Evolutionary conservation across 2,888 invertebrate genomes (phyloP), one percentile per base, ranked within the genome.

Genomic region (Stenotaenia linearis): DNA sequence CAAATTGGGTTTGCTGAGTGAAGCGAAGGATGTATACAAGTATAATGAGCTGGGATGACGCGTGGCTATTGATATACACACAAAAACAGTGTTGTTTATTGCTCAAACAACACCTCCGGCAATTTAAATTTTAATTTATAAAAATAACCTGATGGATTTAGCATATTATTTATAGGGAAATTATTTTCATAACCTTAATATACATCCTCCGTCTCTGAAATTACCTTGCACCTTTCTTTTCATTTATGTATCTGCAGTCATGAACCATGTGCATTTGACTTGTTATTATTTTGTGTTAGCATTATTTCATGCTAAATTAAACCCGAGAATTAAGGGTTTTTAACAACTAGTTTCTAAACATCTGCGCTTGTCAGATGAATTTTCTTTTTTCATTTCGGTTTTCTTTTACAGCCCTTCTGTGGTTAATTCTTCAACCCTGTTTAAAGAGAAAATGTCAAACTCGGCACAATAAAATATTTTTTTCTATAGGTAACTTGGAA

Each of bases 251-350:
- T 15, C 12, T 69, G 28, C 21, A 28, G 4, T 12, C 45, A 12
- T 45, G 45, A 45, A 69, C 69, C 61, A 69, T 69, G 28, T 69
- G 69, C 69, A 4, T 69, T 28, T 28, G 69, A 12, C 69, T 25
- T 69, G 25, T 12, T 25, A 1, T 25, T 69, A n/a, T 45, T 69
- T 23, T 0, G 23, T 23, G n/a, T 56, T 28, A 28, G 12, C 69
- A 69, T 69, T 28, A 69, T 69, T 69, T 28, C 69, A 69, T 69
- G 69, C 25, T 69, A 12, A 28, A 69, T 69, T 69, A 69, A 69
- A 69, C 10, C 28, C 69, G 25, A 9, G 28, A 28, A n/a, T 28
- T 12, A 69, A 69, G 25, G 28, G 25, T 23, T 28, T 56, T 69
- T 28, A 69, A 12, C 69, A 69, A 12, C 69, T 28, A 69, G 23